Base-by-base conservation (phyloP, 2,888 invertebrate species). In the Eupithecia inturbata region DNA sequence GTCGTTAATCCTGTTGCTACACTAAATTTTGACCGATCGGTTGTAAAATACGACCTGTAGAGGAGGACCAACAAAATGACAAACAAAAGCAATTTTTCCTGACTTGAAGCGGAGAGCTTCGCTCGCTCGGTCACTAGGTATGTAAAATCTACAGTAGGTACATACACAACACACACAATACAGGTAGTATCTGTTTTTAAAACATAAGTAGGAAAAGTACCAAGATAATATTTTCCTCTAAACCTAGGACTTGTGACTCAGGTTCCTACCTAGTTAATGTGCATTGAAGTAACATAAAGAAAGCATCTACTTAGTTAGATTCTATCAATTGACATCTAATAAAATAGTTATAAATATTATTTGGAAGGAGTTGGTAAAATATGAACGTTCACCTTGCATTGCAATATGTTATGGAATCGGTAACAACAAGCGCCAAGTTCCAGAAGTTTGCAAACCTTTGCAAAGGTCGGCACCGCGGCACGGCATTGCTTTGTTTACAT, bases 401-500 rank as follows among this genome's bases (percentile, higher is more conserved):
- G 73, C 75, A 78, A 33, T 81, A 67, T 49, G 79, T 80, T 82
- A 83, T 80, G 82, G 79, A 78, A 77, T 80, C 77, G 76, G 76
- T 82, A 80, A 79, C 74, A 79, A 79, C 77, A 81, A 77, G 82
- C 82, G 83, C 81, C 79, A 82, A 85, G 82, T 84, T 80, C 83
- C 85, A 82, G 82, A 86, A 84, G 87, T 87, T 84, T 83, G 83
- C 84, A 85, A 89, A 88, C 92, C 92, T 89, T 88, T 81, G 81
- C 83, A 79, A 91, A 92, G 93, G 93, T 92, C 91, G 90, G 76
- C 81, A 80, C 85, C 87, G 86, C 91, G 90, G 76, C 81, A 80
- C 85, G 87, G 86, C 91, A 91, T 86, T 90, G 82, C 87, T 89
- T 91, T 90, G 91, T 92, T 92, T 91, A 92, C 90, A 80, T 88